Base-by-base conservation (phyloP, 2,888 invertebrate genomes). In the Nowickia ferox region DNA sequence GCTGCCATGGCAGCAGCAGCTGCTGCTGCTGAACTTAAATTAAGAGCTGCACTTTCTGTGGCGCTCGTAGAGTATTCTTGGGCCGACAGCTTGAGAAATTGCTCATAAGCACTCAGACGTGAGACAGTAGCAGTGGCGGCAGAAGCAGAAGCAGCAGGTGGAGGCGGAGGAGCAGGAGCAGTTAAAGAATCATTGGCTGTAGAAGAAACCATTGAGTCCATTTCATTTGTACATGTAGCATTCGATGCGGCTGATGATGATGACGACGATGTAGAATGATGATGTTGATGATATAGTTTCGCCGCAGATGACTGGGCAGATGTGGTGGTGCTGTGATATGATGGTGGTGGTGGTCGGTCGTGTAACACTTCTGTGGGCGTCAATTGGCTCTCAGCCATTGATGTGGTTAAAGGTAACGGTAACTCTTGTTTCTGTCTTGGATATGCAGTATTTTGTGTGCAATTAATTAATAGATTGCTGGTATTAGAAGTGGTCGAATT, bases 61-160 rank as follows among this genome's bases (percentile, higher is more conserved):
- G 86, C 86, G 30, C 30, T 30, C 4, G 84, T 44, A 0, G 87
- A 88, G 59, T 89, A 90, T 46, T 90, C 90, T 75, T 89, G 89
- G 15, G 89, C 88, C 46, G 91, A 90, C 15, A 91, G 80, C 76
- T 91, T 91, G 3, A 91, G 87, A 84, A 91, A 91, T 71, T 91
- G 90, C 69, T 91, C 91, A 63, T 90, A 91, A 74, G 88, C 90
- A 68, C 74, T 89, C 8, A 90, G 86, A n/a, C 90, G 90, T 42
- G 86, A 44, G n/a, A 84, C 77, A 4, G 83, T 71, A 19, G 63
- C 53, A n/a, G 77, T 44, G 17, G 76, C 40, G 17, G 63, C 53
- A n/a, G 77, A 44, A 22, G 76, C 40, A 61, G 87, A 53, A 69
- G 81, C 69, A 30, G 87, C 46, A 30, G 30, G 77, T 6, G 30